phyloP scores from a whole-genome alignment of 2,113 vertebrate species.

The Halichoeres trimaculatus region DNA sequence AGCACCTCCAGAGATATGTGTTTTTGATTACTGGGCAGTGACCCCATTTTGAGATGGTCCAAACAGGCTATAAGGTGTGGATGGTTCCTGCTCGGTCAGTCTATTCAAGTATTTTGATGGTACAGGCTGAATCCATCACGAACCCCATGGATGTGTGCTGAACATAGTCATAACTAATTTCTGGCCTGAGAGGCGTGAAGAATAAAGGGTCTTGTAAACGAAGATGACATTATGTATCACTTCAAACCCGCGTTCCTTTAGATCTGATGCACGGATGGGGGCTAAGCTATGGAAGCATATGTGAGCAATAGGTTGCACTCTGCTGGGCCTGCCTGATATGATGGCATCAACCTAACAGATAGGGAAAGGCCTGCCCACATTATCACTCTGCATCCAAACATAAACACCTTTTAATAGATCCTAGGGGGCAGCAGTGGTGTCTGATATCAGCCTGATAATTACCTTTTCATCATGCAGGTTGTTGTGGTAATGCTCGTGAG shows the following conservation, averaged over 20 bases:
- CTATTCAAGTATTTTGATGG: conserved; percentile 34
- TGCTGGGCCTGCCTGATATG: conserved; percentile 55
- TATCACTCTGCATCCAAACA: conserved; percentile 43
- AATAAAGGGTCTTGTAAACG: not conserved
- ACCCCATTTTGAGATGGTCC: conserved; percentile 55
- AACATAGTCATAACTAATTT: not conserved
- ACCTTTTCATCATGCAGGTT: not conserved
- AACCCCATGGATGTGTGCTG: conserved; percentile 18
- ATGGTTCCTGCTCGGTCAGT: conserved; percentile 19
- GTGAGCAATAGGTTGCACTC: conserved; percentile 52
- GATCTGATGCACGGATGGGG: conserved; percentile 17
- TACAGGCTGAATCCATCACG: conserved; percentile 30
- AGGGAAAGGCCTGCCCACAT: conserved; percentile 26
- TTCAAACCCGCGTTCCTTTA: not conserved
- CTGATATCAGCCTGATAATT: conserved; percentile 10
- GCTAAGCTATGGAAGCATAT: conserved; percentile 47
- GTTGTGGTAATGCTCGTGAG: conserved; percentile 14
- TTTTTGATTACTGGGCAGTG: conserved; percentile 40
- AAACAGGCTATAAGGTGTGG: conserved; percentile 39
- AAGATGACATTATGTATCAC: conserved; percentile 2
- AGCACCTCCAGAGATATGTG: conserved; percentile 27
- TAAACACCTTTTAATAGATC: conserved; percentile 30
- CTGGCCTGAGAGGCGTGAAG: not conserved
- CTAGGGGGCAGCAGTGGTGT: not conserved
- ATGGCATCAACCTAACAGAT: conserved; percentile 72